Percentiles rank a stretch among this genome's conserved stretches.
Evolutionary conservation across 2,888 invertebrate genomes (phyloP).

Genomic region (Torymus aiolomorphi): DNA sequence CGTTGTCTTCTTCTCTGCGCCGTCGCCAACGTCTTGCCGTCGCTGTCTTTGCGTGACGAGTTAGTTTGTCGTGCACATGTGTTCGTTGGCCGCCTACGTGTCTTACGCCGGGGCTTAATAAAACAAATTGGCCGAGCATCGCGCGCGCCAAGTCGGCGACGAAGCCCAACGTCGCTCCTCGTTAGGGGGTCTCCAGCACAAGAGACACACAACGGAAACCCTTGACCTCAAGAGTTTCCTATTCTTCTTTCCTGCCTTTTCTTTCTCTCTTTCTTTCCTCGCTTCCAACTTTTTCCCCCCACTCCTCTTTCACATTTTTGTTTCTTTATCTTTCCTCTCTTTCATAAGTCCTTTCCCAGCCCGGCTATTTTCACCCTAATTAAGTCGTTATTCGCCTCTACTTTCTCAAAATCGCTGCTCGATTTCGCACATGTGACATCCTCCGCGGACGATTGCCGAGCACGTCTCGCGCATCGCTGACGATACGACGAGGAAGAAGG

Average conservation of each 20-base stretch:
- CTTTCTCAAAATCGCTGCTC: too few relatives aligned
- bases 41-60: constrained; percentile 1
- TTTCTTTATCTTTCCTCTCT: constrained; percentile 1
- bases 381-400: constrained; percentile 3
- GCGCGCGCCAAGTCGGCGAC: constrained; percentile 15
- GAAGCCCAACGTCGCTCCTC: background rate
- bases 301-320: background rate
- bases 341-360: background rate
- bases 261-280: background rate
- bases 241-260: constrained; percentile 6
- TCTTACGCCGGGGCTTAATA: constrained; percentile 22
- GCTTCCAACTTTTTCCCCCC: background rate
- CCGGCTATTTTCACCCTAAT: constrained; percentile 24
- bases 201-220: constrained; percentile 19
- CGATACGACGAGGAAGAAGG: background rate
- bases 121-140: constrained; percentile 46
- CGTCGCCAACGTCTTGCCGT: constrained; percentile 14
- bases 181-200: constrained; percentile 4
- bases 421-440: background rate
- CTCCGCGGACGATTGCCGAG: constrained; percentile 12
- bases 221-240: constrained; percentile 39
- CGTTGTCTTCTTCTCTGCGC: background rate
- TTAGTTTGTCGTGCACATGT: too few relatives aligned
- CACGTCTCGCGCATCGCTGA: too few relatives aligned
- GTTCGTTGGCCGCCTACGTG: constrained; percentile 19